Evolutionary conservation across 2,888 invertebrate genomes (phyloP).

Genomic region (Prenolepis imparis): DNA sequence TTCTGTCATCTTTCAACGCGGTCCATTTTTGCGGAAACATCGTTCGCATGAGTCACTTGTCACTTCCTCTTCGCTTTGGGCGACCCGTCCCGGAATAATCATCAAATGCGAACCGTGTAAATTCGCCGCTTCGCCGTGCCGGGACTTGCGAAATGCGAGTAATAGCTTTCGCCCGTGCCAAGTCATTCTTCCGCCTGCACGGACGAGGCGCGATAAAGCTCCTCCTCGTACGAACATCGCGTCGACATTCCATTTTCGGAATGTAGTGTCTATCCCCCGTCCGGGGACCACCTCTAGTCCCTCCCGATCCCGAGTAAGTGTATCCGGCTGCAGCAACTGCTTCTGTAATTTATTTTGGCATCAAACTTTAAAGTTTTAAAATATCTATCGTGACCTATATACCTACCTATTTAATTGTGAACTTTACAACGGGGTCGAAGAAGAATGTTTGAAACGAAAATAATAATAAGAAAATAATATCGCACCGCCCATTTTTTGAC

Average conservation of each 20-base stretch:
- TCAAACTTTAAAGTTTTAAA: conserved; percentile 36
- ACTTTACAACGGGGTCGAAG: background rate
- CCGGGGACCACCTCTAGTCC: conserved; percentile 40
- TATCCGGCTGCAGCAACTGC: conserved; percentile 33
- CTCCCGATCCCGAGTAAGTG: conserved; percentile 18
- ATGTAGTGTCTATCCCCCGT: conserved; percentile 42
- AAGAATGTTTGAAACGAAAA: background rate
- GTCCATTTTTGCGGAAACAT: conserved; percentile 1
- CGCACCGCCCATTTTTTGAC: background rate
- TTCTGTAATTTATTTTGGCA: conserved; percentile 48
- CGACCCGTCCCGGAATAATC: conserved; percentile 27
- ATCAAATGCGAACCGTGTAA: conserved; percentile 48
- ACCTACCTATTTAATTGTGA: conserved; percentile 42
- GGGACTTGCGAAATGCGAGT: conserved; percentile 47
- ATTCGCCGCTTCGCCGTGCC: conserved; percentile 47
- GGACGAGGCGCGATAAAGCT: conserved; percentile 53
- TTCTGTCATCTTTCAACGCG: background rate
- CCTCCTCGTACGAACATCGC: conserved; percentile 49
- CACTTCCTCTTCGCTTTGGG: conserved; percentile 13
- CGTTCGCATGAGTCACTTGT: conserved; percentile 22
- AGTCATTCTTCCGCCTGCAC: conserved; percentile 53
- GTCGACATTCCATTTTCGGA: conserved; percentile 57
- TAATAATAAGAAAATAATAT: conserved; percentile 1
- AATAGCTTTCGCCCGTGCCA: conserved; percentile 49
- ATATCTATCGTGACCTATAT: conserved; percentile 40